These are phyloP conservation scores for Psococerastis gibbosa DNA, from an alignment of 2,888 invertebrate species.

Conservation along the genomic window DNA sequence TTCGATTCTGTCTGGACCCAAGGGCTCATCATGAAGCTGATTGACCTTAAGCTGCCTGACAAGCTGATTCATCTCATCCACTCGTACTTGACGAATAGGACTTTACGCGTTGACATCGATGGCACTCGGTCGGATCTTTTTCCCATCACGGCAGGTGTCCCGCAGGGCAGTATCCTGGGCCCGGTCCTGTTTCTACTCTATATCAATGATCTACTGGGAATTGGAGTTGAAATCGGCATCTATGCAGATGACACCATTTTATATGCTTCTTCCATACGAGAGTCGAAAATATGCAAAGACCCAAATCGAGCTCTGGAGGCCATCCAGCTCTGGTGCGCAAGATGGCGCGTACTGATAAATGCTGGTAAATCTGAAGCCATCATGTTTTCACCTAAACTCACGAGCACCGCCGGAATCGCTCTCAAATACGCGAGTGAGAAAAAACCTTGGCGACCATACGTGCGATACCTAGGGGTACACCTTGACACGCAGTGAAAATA, in stretches of 20 bases:
- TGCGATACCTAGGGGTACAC: background rate
- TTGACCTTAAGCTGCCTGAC: background rate
- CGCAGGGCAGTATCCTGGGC: background rate
- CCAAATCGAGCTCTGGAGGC: too few species aligned
- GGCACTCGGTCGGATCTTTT: background rate
- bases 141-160: constrained; percentile 12
- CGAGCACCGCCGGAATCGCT: too few species aligned
- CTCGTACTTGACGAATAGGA: background rate
- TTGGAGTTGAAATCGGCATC: too few species aligned
- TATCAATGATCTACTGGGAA: background rate
- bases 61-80: constrained; percentile 1
- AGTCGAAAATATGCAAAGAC: too few species aligned
- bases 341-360: background rate
- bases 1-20: constrained; percentile 23
- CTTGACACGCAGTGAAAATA: background rate
- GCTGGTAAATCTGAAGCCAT: background rate
- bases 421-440: too few species aligned
- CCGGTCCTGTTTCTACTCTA: background rate
- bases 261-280: too few species aligned
- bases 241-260: too few species aligned
- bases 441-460: background rate
- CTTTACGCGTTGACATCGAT: background rate
- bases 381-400: too few species aligned
- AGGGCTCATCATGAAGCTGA: constrained; percentile 19
- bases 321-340: too few species aligned